These are phyloP conservation scores for Punctoribates punctum DNA, from an alignment of 2,888 invertebrate species.

Conservation along the genomic window DNA sequence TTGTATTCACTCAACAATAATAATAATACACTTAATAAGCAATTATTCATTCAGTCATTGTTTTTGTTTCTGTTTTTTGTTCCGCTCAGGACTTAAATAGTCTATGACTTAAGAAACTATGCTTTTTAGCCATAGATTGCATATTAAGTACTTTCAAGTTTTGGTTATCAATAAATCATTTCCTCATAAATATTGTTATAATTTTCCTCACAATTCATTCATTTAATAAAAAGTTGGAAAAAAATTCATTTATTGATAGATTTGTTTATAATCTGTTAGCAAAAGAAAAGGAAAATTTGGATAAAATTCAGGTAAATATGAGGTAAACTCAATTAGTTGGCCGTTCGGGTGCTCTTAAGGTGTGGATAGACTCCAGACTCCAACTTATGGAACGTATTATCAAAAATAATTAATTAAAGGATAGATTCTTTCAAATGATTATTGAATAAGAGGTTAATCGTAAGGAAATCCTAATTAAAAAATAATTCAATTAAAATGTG, in stretches of 20 bases:
- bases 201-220: background rate
- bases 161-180: slow-evolving; percentile 14
- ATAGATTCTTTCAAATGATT: too few relatives aligned
- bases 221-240: background rate
- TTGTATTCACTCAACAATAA: background rate
- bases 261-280: background rate
- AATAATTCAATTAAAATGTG: too few relatives aligned
- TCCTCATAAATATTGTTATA: background rate
- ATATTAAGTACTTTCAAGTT: background rate
- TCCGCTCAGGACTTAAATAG: background rate
- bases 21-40: slow-evolving; percentile 7
- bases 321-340: too few relatives aligned
- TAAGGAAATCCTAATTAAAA: too few relatives aligned
- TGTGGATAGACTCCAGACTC: too few relatives aligned
- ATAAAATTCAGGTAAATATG: too few relatives aligned
- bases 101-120: background rate
- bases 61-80: background rate
- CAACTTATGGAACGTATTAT: too few relatives aligned
- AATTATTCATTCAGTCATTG: slow-evolving; percentile 19
- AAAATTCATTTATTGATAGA: background rate
- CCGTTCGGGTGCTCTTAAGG: too few relatives aligned
- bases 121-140: background rate
- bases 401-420: too few relatives aligned
- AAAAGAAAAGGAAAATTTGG: too few relatives aligned
- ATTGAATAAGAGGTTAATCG: too few relatives aligned